Conservation (phyloP, 2,888 invertebrate species). For the Drosophila phalerata region DNA sequence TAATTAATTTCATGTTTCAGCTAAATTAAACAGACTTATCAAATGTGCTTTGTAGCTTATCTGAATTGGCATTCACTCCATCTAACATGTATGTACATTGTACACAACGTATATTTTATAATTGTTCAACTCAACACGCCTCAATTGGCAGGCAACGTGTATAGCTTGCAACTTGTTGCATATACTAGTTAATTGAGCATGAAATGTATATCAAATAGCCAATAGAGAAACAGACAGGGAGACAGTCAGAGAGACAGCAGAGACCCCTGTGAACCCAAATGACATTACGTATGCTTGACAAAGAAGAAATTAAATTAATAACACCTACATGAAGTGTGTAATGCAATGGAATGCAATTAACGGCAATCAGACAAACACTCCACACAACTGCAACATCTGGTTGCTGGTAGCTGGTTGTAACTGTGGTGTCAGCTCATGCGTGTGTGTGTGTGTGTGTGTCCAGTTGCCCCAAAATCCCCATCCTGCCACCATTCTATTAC, state of each 20-base stretch:
- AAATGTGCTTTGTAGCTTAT: conserved; percentile 16
- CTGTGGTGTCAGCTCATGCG: conserved; percentile 11
- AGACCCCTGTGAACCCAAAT: conserved; percentile 12
- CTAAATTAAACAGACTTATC: conserved; percentile 3
- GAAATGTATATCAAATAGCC: conserved; percentile 46
- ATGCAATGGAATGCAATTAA: conserved; percentile 71
- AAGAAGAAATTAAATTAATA: conserved; percentile 65
- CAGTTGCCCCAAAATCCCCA: background rate
- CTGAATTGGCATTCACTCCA: background rate
- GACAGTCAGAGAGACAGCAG: background rate
- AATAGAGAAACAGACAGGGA: conserved; percentile 5
- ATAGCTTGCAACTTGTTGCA: conserved; percentile 41
- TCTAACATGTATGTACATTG: too few relatives aligned
- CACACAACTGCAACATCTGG: background rate
- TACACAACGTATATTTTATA: conserved; percentile 14
- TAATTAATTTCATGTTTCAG: conserved; percentile 3
- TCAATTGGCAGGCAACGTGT: conserved; percentile 5
- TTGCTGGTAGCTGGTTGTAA: background rate
- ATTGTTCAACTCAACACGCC: conserved; percentile 22
- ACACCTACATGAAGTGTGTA: conserved; percentile 60
- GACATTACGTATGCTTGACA: conserved; percentile 34
- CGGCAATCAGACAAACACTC: conserved; percentile 49
- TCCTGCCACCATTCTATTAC: background rate
- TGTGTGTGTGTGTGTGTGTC: conserved; percentile 7
- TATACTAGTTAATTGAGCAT: conserved; percentile 48